These are phyloP conservation scores for Procambarus clarkii DNA, from an alignment of 1,140 invertebrate genomes.

Conservation along the genomic window DNA sequence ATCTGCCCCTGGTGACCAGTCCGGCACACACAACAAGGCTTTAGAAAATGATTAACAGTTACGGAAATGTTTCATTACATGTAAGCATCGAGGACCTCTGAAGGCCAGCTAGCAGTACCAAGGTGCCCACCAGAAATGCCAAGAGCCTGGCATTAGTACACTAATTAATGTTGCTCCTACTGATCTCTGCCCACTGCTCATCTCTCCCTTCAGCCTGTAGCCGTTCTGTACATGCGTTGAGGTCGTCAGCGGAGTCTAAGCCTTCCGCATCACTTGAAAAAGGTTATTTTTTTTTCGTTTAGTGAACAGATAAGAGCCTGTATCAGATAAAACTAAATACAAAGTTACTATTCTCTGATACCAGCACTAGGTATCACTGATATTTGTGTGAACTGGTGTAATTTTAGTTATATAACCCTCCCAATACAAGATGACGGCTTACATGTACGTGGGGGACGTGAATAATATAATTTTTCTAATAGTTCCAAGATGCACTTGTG, in stretches of 20 bases:
- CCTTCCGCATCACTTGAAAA: slow-evolving; percentile 24
- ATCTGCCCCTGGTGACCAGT: too few relatives aligned
- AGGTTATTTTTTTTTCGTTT: slow-evolving; percentile 6
- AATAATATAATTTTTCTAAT: slow-evolving; percentile 1
- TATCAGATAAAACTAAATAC: slow-evolving; percentile 42
- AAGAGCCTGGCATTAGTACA: slow-evolving; percentile 7
- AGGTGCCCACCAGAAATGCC: slow-evolving; percentile 6
- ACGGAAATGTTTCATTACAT: neutral
- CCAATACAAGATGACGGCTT: slow-evolving; percentile 45
- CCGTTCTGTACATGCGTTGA: slow-evolving; percentile 21
- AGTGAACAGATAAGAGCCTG: slow-evolving; percentile 24
- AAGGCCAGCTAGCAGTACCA: neutral
- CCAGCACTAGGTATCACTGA: slow-evolving; percentile 44
- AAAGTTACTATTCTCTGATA: slow-evolving; percentile 47
- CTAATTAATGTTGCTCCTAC: neutral
- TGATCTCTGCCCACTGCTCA: slow-evolving; percentile 7
- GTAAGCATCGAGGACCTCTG: neutral
- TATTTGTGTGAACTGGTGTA: slow-evolving; percentile 22
- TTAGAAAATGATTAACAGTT: too few relatives aligned
- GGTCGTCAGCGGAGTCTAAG: slow-evolving; percentile 30
- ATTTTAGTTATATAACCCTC: neutral
- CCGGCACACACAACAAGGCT: too few relatives aligned
- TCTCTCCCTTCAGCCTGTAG: slow-evolving; percentile 8
- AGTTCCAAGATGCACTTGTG: slow-evolving; percentile 30
- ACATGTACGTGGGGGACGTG: slow-evolving; percentile 41